phyloP scores from a whole-genome alignment of 1,140 invertebrate species.

The Drosophila athabasca region DNA sequence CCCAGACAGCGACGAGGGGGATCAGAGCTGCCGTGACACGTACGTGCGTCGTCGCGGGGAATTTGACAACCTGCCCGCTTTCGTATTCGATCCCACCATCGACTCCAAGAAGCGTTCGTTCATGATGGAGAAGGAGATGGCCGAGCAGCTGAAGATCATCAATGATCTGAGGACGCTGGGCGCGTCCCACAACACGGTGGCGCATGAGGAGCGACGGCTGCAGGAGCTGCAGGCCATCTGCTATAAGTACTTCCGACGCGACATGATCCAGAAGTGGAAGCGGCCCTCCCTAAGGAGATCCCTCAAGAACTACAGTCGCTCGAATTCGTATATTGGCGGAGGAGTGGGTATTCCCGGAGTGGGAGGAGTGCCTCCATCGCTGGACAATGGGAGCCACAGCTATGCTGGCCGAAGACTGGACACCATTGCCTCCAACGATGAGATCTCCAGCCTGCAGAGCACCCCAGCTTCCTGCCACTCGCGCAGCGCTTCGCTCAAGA shows the following conservation, averaged over 20 bases:
- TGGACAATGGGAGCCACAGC: slow-evolving; percentile 64
- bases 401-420: slow-evolving; percentile 70
- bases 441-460: slow-evolving; percentile 87
- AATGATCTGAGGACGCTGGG: slow-evolving; percentile 95
- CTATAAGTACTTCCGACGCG: slow-evolving; percentile 93
- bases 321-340: slow-evolving; percentile 74
- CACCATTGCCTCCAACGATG: slow-evolving; percentile 80
- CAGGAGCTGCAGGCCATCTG: slow-evolving; percentile 96
- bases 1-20: slow-evolving; percentile 91
- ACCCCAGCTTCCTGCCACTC: slow-evolving; percentile 89
- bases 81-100: slow-evolving; percentile 93
- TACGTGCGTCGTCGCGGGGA: slow-evolving; percentile 82
- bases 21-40: slow-evolving; percentile 85
- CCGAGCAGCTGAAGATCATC: slow-evolving; percentile 97
- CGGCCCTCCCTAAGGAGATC: slow-evolving; percentile 73
- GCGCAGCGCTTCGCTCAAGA: slow-evolving; percentile 89
- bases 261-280: slow-evolving; percentile 83
- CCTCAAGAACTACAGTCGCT: slow-evolving; percentile 75
- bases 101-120: slow-evolving; percentile 95
- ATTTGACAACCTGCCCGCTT: slow-evolving; percentile 91
- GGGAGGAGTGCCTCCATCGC: slow-evolving; percentile 37
- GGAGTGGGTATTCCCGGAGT: slow-evolving; percentile 35
- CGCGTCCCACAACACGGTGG: slow-evolving; percentile 95
- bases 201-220: slow-evolving; percentile 94
- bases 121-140: slow-evolving; percentile 98